Evolutionary conservation across 1,140 invertebrate genomes (phyloP).

Genomic region (Leptonema lineaticorne): DNA sequence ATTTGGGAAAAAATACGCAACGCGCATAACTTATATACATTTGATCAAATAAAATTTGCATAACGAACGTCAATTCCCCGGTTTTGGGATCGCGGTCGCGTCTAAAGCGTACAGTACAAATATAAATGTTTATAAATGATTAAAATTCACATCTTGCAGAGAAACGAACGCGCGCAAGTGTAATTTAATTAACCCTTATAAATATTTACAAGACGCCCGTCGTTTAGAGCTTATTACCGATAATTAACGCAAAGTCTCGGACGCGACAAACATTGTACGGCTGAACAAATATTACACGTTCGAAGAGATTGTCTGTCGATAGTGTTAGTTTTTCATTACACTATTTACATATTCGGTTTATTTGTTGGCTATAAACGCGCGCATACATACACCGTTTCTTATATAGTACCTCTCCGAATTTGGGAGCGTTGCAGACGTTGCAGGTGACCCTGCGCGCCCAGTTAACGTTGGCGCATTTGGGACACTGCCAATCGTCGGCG

Average conservation of each 20-base stretch:
- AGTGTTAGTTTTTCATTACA: background rate
- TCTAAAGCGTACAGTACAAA: background rate
- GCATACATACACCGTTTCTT: background rate
- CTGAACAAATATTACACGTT: background rate
- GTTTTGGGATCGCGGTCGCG: background rate
- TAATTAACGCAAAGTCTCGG: too few relatives aligned
- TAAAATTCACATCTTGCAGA: too few relatives aligned
- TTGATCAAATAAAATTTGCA: slow-evolving; percentile 14
- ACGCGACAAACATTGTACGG: too few relatives aligned
- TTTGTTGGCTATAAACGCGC: background rate
- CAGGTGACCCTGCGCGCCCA: slow-evolving; percentile 96
- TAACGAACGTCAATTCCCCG: background rate
- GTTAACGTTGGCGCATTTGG: slow-evolving; percentile 99
- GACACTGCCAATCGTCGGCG: slow-evolving; percentile 99
- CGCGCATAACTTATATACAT: background rate
- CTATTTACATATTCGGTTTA: background rate
- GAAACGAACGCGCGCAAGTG: too few relatives aligned
- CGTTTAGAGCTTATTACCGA: too few relatives aligned
- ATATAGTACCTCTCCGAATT: slow-evolving; percentile 85
- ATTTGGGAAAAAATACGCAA: background rate
- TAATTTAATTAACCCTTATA: too few relatives aligned
- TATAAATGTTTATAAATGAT: too few relatives aligned
- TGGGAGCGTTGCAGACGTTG: slow-evolving; percentile 98
- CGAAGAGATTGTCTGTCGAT: background rate
- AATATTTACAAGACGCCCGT: too few relatives aligned